A percentile compares a stretch with the other conserved stretches of the same genome.
Evolutionary conservation across 2,797 vertebrate genomes (phyloP).

Genomic region (Saxicola maurus): DNA sequence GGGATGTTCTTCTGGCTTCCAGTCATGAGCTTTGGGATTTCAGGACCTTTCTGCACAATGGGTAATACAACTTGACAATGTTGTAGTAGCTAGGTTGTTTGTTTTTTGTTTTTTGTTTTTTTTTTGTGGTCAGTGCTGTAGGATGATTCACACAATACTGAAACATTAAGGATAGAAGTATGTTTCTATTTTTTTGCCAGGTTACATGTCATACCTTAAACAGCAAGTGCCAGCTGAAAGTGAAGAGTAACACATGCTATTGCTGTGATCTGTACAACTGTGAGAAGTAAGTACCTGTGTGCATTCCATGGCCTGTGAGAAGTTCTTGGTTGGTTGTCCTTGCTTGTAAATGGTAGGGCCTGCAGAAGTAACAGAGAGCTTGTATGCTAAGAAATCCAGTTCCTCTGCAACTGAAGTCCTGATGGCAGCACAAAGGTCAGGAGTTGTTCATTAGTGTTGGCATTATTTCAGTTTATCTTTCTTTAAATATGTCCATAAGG

Average conservation of each 20-base stretch:
- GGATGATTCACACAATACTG: not conserved
- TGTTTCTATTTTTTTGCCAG: conserved; percentile 65
- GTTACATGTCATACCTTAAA: conserved; percentile 79
- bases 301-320: not conserved
- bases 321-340: not conserved
- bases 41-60: not conserved
- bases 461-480: not conserved
- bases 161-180: not conserved
- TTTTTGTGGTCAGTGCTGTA: not conserved
- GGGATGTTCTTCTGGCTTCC: not conserved
- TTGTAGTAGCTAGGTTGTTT: not conserved
- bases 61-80: not conserved
- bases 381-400: not conserved
- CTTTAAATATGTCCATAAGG: not conserved
- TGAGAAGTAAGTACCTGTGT: conserved; percentile 76
- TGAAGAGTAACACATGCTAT: conserved; percentile 92
- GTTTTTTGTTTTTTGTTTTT: too few species aligned
- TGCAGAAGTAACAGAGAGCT: not conserved
- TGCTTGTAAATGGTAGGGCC: not conserved
- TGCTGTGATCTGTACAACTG: conserved; percentile 94
- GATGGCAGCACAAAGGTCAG: not conserved
- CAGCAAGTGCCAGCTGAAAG: conserved; percentile 79
- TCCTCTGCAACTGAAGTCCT: not conserved
- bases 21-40: not conserved
- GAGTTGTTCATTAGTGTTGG: not conserved